phyloP scores from a whole-genome alignment of 2,888 invertebrate genomes.

The Plagodis dolabraria region DNA sequence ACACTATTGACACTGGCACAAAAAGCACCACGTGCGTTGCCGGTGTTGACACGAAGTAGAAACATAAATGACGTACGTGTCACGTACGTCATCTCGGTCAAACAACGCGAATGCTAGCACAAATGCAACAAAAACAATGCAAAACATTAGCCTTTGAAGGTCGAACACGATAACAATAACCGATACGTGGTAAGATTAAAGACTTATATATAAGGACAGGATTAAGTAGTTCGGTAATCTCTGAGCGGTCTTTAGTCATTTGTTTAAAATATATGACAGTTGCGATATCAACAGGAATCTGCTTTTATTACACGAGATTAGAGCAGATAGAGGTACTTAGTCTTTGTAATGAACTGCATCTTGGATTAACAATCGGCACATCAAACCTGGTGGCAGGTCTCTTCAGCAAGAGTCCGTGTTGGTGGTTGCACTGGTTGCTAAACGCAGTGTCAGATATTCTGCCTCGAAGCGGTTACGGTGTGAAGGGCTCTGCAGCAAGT shows the following conservation, averaged over 20 bases:
- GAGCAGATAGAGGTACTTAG: too few species aligned
- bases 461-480: too few species aligned
- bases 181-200: slow-evolving; percentile 25
- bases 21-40: slow-evolving; percentile 12
- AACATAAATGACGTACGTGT: slow-evolving; percentile 8
- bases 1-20: slow-evolving; percentile 16
- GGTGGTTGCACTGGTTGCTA: too few species aligned
- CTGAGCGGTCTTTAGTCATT: slow-evolving; percentile 5
- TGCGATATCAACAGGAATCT: neutral
- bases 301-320: slow-evolving; percentile 2
- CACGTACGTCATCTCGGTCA: neutral
- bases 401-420: too few species aligned
- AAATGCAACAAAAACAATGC: slow-evolving; percentile 34
- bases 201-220: slow-evolving; percentile 24
- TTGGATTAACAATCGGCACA: too few species aligned
- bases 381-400: too few species aligned
- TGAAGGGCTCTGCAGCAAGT: too few species aligned
- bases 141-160: slow-evolving; percentile 31
- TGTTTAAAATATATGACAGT: slow-evolving; percentile 1
- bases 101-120: slow-evolving; percentile 22
- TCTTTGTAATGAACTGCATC: too few species aligned
- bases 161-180: slow-evolving; percentile 28
- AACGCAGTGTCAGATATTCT: too few species aligned
- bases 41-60: neutral
- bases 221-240: slow-evolving; percentile 15